A percentile compares a stretch with the other conserved stretches of the same genome.
Evolutionary conservation across 2,797 vertebrate genomes (phyloP).

Genomic region (Acanthopagrus latus): DNA sequence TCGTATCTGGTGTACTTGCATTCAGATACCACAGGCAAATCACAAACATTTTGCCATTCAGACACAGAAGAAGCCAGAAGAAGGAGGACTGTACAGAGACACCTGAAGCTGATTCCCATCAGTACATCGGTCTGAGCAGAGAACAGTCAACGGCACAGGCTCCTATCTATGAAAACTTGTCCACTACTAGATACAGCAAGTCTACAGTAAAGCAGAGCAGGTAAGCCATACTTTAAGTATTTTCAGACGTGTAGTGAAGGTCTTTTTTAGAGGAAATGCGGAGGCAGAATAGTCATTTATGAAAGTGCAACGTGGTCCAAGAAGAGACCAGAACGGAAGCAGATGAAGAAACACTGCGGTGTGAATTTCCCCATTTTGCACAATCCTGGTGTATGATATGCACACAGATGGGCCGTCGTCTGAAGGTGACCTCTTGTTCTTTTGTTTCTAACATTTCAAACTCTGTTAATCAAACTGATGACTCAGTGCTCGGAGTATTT

Average conservation of each 20-base stretch:
- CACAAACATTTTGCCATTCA: conserved; percentile 17
- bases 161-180: conserved; percentile 83
- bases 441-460: conserved; percentile 7
- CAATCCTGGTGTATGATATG: conserved; percentile 18
- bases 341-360: conserved; percentile 36
- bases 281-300: neutral
- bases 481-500: conserved; percentile 41
- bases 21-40: conserved; percentile 56
- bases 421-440: neutral
- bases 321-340: conserved; percentile 33
- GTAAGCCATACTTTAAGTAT: conserved; percentile 39
- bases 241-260: neutral
- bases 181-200: neutral
- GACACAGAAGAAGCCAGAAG: conserved; percentile 27
- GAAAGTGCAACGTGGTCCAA: neutral
- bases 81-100: conserved; percentile 40
- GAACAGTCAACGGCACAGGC: conserved; percentile 14
- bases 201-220: neutral
- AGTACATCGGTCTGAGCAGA: conserved; percentile 33
- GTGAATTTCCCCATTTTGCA: conserved; percentile 63
- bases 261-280: neutral
- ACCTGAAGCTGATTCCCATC: conserved; percentile 28
- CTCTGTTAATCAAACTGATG: conserved; percentile 24
- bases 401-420: neutral
- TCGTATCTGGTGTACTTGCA: neutral